Percentiles rank a stretch among this genome's conserved stretches.
phyloP scores from a whole-genome alignment of 2,113 vertebrate species.

The Uria lomvia region DNA sequence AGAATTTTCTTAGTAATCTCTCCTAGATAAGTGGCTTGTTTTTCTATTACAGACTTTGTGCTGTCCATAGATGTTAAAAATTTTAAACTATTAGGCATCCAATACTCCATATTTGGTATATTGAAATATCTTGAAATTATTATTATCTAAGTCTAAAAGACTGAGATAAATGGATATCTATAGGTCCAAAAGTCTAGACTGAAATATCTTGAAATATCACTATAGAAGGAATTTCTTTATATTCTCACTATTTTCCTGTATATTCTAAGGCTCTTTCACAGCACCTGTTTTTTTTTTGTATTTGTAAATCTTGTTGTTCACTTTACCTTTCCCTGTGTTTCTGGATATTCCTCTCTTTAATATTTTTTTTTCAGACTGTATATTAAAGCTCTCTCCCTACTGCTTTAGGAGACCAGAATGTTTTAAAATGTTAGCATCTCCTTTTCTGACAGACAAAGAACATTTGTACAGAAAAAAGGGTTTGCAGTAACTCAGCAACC shows the following conservation, averaged over 20 bases:
- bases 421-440: background rate
- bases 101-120: background rate
- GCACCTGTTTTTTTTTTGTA: background rate
- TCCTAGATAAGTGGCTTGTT: background rate
- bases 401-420: background rate
- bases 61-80: background rate
- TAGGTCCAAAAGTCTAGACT: background rate
- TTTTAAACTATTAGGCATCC: background rate
- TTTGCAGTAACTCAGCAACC: background rate
- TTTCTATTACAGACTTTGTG: background rate
- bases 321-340: background rate
- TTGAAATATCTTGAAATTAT: background rate
- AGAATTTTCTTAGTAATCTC: background rate
- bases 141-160: background rate
- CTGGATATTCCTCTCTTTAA: background rate
- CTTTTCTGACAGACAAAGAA: background rate
- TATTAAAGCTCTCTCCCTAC: background rate
- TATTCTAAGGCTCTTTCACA: background rate
- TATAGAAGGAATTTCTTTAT: background rate
- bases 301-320: background rate
- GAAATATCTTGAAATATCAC: background rate
- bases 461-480: background rate
- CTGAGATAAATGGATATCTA: background rate
- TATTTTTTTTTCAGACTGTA: background rate
- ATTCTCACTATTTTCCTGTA: background rate